These are phyloP conservation scores for Globodera ellingtonae DNA, from an alignment of 1,140 invertebrate species.

Conservation along the genomic window DNA sequence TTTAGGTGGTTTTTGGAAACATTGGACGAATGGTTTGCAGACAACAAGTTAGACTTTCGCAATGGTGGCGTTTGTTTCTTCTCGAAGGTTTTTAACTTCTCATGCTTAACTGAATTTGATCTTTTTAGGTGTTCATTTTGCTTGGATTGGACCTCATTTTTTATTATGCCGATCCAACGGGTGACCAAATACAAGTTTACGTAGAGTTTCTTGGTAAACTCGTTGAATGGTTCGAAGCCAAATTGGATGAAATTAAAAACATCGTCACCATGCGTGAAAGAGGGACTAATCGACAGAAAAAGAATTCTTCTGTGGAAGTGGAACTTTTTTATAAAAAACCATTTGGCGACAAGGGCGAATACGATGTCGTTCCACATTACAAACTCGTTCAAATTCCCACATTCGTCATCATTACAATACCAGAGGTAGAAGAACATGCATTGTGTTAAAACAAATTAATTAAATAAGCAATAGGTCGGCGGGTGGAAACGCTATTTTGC, in stretches of 20 bases:
- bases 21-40: slow-evolving; percentile 17
- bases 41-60: neutral
- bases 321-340: neutral
- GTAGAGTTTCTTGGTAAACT: slow-evolving; percentile 6
- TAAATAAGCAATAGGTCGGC: neutral
- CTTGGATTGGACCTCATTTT: slow-evolving; percentile 25
- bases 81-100: neutral
- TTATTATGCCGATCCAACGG: slow-evolving; percentile 19
- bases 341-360: neutral
- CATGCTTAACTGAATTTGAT: neutral
- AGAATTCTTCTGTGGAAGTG: neutral
- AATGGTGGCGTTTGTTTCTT: slow-evolving; percentile 13
- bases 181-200: neutral
- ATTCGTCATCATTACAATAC: slow-evolving; percentile 21
- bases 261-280: neutral
- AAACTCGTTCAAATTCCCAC: neutral
- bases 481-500: slow-evolving; percentile 13
- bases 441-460: neutral
- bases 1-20: slow-evolving; percentile 26
- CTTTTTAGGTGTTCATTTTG: slow-evolving; percentile 8
- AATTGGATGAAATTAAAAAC: slow-evolving; percentile 8
- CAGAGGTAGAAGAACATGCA: neutral
- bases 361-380: neutral
- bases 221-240: slow-evolving; percentile 4
- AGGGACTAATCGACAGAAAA: slow-evolving; percentile 1